Base-by-base conservation (phyloP, 2,888 invertebrate genomes). In the Oxyteleia sp. region DNA sequence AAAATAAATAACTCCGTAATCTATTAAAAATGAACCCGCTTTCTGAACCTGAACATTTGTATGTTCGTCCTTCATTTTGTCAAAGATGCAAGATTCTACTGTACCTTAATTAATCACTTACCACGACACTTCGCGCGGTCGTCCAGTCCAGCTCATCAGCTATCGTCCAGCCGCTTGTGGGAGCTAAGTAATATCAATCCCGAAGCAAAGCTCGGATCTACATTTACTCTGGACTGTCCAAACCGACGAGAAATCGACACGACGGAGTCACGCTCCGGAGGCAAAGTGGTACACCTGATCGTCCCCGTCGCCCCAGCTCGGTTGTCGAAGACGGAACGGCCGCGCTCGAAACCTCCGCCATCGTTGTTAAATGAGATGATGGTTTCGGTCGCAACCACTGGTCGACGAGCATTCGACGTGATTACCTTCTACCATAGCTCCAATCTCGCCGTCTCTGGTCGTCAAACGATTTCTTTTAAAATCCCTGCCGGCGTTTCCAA, bases 231-330 rank as follows among this genome's bases (percentile, higher is more conserved):
- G 69, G 59, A 74, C 78, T 75, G 53, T 68, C 82, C 61, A 76
- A 57, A 55, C 76, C 49, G 23, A 79, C 72, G 61, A 47, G 78
- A 66, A 79, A 72, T 76, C 80, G 78, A 79, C 59, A 63, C 63
- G 66, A 49, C 49, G 38, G 64, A 51, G 23, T 43, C 63, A 71
- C 26, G n/a, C 49, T 13, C 18, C 41, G 45, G 49, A 72, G 57
- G 55, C 63, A 66, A 57, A 55, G 53, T 8, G 80, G 74, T 84
- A 66, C 85, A 82, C 87, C 84, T 57, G 78, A 83, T 61, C 61
- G 53, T 41, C 69, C 69, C 81, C 84, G 86, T 85, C 85, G 82
- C 87, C 84, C 78, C 87, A 87, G 83, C 76, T 84, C 82, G 26
- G 49, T 35, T 59, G 29, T 55, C 16, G 43, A 16, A 45, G 5